Percentiles rank a stretch among this genome's conserved stretches.
phyloP scores from a whole-genome alignment of 2,113 vertebrate genomes.

The Cygnus buccinator region DNA sequence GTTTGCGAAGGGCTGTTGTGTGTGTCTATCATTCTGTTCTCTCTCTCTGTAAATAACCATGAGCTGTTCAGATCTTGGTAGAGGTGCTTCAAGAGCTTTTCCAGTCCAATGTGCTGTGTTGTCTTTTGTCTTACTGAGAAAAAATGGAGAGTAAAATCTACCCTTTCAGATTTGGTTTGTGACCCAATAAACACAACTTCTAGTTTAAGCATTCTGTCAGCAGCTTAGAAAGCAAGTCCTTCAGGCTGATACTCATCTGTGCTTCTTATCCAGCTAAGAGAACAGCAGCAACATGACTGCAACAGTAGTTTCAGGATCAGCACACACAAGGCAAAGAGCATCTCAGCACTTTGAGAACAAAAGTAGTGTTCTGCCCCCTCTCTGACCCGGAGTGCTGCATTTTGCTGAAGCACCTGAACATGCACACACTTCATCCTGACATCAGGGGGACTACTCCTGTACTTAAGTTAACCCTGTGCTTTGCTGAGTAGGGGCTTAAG shows the following conservation, averaged over 20 bases:
- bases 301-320: not conserved
- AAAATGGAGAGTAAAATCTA: not conserved
- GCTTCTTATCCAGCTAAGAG: not conserved
- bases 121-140: not conserved
- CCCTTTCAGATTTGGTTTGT: constrained; percentile 21
- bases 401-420: not conserved
- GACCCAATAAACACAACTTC: constrained; percentile 20
- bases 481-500: not conserved
- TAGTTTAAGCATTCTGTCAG: not conserved
- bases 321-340: not conserved
- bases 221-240: constrained; percentile 51
- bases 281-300: not conserved
- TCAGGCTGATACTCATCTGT: not conserved
- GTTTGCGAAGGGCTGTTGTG: not conserved
- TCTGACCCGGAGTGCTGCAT: not conserved
- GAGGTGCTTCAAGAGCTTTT: not conserved
- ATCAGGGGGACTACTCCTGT: not conserved
- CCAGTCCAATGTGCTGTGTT: not conserved
- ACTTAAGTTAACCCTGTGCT: not conserved
- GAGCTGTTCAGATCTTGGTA: not conserved
- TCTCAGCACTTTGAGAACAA: not conserved
- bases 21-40: fast-evolving
- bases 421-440: not conserved
- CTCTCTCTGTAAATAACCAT: not conserved
- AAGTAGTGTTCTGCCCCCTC: not conserved